Base-by-base conservation (phyloP, 2,113 vertebrate species). In the Lepus europaeus region DNA sequence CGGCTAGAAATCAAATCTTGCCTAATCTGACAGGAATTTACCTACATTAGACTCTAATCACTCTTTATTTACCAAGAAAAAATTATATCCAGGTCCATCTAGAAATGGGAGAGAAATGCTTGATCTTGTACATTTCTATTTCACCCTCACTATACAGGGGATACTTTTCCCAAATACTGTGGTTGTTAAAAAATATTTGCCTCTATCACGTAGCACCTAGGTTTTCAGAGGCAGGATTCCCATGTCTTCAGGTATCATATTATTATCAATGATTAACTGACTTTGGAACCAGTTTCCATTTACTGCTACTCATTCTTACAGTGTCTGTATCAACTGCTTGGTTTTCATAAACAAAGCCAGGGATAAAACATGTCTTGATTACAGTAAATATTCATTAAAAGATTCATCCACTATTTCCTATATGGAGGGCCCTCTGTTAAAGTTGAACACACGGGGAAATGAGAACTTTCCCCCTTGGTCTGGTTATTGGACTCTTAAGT, bases 1-100 rank as follows among this genome's bases (percentile, higher is more conserved):
- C 22, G 51, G 36, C 63, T 63, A 20, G 39, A 95, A 92, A 74
- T 86, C 70, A 95, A 78, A 79, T 13, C 31, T 89, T 91, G 31
- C 36, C 22, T 68, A 53, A 77, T 61, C 74, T 25, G 31, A 72
- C 66, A 72, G n/a, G 23, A 59, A 81, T 61, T 59, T 51, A 64
- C 27, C 83, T 63, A 84, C 10, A 53, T 19, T 92, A 51, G 9
- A 80, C 22, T 72, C 17, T 31, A 25, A 82, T 64, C 56, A 70
- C 31, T 23, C 29, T 87, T 76, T 82, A 68, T n/a, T 74, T 11
- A 69, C 25, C 39, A 17, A 87, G 81, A 68, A 13, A 80, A 36
- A 17, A 78, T 84, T 81, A 77, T 59, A 78, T 19, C 9, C 77
- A 73, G 77, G 7, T 85, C 27, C 11, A 45, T 29, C 64, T 11